Conservation (phyloP, 1,140 invertebrate genomes). For the Probaryconus sp. region DNA sequence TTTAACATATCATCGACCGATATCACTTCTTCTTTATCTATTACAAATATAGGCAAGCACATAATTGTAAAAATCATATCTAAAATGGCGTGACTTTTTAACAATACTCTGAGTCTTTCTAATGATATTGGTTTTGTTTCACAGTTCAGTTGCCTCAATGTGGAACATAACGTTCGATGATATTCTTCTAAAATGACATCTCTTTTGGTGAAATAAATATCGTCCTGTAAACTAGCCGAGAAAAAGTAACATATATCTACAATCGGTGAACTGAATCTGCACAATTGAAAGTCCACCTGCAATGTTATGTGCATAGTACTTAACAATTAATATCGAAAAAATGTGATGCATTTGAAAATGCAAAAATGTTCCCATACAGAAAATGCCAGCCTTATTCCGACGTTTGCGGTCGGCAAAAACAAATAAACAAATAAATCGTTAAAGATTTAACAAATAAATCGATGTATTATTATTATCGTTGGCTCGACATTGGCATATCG, state of each 20-base stretch:
- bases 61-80: constrained; percentile 65
- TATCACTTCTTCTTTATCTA: constrained; percentile 57
- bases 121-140: constrained; percentile 71
- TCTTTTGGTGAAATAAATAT: constrained; percentile 62
- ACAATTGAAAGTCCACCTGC: constrained; percentile 80
- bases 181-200: constrained; percentile 75
- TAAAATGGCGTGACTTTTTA: constrained; percentile 64
- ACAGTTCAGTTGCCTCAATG: constrained; percentile 72
- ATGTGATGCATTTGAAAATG: too few species aligned
- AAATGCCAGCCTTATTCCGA: too few species aligned
- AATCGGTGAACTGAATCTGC: constrained; percentile 74
- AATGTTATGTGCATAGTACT: constrained; percentile 18
- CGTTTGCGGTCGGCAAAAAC: too few species aligned
- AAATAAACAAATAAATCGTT: too few species aligned
- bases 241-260: constrained; percentile 79
- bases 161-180: constrained; percentile 58
- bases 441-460: too few species aligned
- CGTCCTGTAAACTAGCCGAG: constrained; percentile 70
- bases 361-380: too few species aligned
- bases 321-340: not conserved
- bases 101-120: constrained; percentile 67
- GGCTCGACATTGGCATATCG: too few species aligned
- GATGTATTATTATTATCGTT: too few species aligned
- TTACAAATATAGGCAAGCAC: constrained; percentile 64
- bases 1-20: constrained; percentile 62